Evolutionary conservation across 1,140 invertebrate genomes (phyloP), one percentile per base, ranked within the genome.

Genomic region (Drosophila subpulchrella): DNA sequence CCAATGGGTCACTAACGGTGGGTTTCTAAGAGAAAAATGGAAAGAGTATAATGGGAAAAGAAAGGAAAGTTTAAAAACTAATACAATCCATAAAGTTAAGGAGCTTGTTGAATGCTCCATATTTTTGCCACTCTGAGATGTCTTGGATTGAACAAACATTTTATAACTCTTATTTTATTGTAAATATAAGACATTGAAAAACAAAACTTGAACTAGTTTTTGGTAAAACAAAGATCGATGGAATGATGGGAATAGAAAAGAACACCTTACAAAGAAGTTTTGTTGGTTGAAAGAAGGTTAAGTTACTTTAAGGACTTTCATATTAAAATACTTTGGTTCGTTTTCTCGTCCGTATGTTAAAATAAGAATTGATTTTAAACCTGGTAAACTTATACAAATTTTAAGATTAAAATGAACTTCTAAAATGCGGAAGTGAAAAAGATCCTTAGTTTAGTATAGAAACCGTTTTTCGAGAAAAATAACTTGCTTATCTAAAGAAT

Each of bases 1-100:
- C 93, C 41, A 94, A 68, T 0, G 94, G 93, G 84, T 94, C 94
- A 73, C 92, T 93, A 93, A 95, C 74, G n/a, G 65, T 68, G 50
- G 75, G 55, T 83, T 88, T 86, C 84, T 86, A 27, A 13, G 15
- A 8, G 17, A 20, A 36, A 30, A n/a, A 48, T 47, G 1, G n/a
- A 24, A 6, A 11, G 3, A 13, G 12, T 11, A 17, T 27, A 32
- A 17, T 51, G 0, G 20, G 5, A 13, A 4, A 34, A 13, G 5
- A 1, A 13, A 10, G 13, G 12, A 30, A 2, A 4, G 17, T 7
- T 20, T 17, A 3, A 20, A 30, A 4, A 0, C 39, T 34, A 36
- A 39, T 36, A 13, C 4, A 6, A 17, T 34, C 30, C 32, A 34
- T 27, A 63, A 10, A 15, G 27, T 5, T 20, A 46, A 42, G 3